These are phyloP conservation scores for Cydia strobilella DNA, from an alignment of 1,140 invertebrate genomes.

Conservation along the genomic window DNA sequence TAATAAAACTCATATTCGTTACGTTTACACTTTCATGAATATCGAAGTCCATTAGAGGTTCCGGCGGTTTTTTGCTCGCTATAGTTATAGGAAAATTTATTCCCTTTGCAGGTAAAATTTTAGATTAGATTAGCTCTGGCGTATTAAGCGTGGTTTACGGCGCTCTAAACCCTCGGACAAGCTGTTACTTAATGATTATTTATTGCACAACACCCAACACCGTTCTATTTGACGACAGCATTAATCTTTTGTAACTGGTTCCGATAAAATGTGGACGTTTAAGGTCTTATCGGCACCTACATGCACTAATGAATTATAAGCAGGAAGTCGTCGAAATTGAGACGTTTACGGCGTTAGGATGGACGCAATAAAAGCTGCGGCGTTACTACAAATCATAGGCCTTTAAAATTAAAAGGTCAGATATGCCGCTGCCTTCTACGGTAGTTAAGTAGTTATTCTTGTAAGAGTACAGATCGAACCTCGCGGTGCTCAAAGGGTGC, in stretches of 20 bases:
- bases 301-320: constrained; percentile 54
- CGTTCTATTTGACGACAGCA: constrained; percentile 56
- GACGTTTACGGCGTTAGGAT: constrained; percentile 67
- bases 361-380: constrained; percentile 65
- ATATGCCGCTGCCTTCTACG: background rate
- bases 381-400: constrained; percentile 59
- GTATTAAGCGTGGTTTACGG: constrained; percentile 58
- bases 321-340: constrained; percentile 74
- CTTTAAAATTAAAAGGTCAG: background rate
- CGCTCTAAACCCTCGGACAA: constrained; percentile 58
- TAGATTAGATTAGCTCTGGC: constrained; percentile 60
- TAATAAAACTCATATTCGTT: constrained; percentile 60
- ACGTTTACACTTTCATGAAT: constrained; percentile 50
- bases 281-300: constrained; percentile 49
- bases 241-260: constrained; percentile 66
- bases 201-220: constrained; percentile 64
- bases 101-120: constrained; percentile 58
- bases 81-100: constrained; percentile 45
- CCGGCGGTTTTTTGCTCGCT: constrained; percentile 46
- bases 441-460: background rate
- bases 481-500: constrained; percentile 55
- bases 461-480: background rate
- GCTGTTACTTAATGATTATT: constrained; percentile 73
- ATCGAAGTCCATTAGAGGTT: constrained; percentile 47
- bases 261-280: constrained; percentile 53